Conservation (phyloP, 2,113 vertebrate genomes). For the Vicugna pacos region DNA sequence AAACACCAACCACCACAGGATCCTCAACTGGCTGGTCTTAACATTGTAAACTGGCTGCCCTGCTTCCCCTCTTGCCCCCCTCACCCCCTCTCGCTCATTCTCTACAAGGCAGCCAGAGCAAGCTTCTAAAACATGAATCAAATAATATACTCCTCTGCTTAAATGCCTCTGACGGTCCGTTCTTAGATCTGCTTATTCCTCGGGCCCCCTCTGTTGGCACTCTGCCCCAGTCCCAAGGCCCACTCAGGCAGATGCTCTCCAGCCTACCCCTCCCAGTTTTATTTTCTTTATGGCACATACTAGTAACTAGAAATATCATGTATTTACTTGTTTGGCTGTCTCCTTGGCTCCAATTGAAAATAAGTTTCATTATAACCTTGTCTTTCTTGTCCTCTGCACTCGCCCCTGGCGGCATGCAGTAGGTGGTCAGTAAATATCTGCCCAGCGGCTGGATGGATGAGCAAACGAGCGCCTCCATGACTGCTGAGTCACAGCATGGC, state of each 20-base stretch:
- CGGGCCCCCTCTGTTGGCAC: neutral
- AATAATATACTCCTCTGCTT: neutral
- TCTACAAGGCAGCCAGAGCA: neutral
- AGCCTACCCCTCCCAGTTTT: neutral
- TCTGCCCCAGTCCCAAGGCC: neutral
- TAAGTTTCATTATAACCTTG: neutral
- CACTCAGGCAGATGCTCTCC: neutral
- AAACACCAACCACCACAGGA: rapidly evolving
- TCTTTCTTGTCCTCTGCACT: neutral
- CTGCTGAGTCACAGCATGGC: neutral
- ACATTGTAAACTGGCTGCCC: rapidly evolving
- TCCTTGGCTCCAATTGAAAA: neutral
- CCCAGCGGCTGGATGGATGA: neutral
- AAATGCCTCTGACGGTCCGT: neutral
- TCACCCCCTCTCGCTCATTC: neutral
- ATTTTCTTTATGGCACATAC: neutral
- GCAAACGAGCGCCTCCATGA: neutral
- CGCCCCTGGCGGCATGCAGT: neutral
- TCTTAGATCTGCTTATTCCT: neutral
- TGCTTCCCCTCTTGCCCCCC: neutral
- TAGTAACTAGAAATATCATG: neutral
- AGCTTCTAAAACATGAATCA: neutral
- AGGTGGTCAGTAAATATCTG: neutral
- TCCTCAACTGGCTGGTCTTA: neutral
- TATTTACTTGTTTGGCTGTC: neutral